A percentile compares a stretch with the other conserved stretches of the same genome.
phyloP scores from a whole-genome alignment of 2,797 vertebrate genomes.

The Scomberomorus guttatus region DNA sequence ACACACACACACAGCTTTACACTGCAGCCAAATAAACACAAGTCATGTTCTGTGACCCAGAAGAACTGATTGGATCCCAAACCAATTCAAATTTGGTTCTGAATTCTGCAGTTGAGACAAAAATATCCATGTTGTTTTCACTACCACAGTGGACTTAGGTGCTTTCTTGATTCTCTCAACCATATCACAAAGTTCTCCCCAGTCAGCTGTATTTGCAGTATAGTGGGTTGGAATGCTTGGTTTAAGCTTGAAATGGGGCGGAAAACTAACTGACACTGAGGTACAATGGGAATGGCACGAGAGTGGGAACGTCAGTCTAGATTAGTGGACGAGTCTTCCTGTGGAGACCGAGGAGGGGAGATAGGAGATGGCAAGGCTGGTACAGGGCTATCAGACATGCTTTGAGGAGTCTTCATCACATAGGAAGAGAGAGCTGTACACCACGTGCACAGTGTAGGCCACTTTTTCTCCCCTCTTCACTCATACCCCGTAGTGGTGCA shows the following conservation, averaged over 20 bases:
- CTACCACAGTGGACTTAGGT: constrained; percentile 22
- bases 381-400: constrained; percentile 49
- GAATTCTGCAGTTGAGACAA: constrained; percentile 24
- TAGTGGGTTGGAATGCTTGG: constrained; percentile 65
- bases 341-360: constrained; percentile 27
- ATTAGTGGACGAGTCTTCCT: constrained; percentile 48
- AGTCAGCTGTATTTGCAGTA: constrained; percentile 47
- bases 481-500: neutral
- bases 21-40: constrained; percentile 14
- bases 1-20: neutral
- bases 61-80: constrained; percentile 23
- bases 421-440: neutral
- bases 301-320: constrained; percentile 51
- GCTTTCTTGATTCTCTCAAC: constrained; percentile 41
- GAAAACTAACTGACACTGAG: constrained; percentile 72
- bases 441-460: neutral
- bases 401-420: constrained; percentile 28
- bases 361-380: constrained; percentile 67
- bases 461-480: neutral
- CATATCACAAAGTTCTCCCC: constrained; percentile 46
- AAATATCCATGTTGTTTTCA: constrained; percentile 14
- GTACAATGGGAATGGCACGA: constrained; percentile 55
- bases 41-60: constrained; percentile 13
- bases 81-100: constrained; percentile 20
- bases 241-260: constrained; percentile 78